Evolutionary conservation across 1,140 invertebrate species (phyloP), one percentile per base, ranked within the genome.

Genomic region (Arion vulgaris): DNA sequence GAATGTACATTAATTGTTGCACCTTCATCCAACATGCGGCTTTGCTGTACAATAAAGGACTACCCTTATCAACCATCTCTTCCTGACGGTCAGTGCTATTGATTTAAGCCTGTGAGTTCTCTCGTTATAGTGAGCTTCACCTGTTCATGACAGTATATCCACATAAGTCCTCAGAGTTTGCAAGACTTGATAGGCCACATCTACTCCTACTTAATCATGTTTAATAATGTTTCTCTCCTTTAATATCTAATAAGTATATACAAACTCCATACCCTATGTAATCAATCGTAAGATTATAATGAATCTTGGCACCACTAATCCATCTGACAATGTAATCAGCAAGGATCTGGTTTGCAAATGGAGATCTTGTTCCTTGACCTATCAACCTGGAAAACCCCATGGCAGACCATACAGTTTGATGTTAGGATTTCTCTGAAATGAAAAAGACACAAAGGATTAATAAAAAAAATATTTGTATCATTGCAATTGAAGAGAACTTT

Each of bases 331-430:
- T 85, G 75, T 92, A 92, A 23, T 83, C 85, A 69, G 91, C 91
- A 74, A 91, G 91, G 90, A 2, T 83, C n/a, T 1, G 83, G 39
- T 89, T 87, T 9, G 28, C 68, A 80, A 91, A 93, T 0, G 92
- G 92, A 80, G 82, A 83, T 78, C 83, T 83, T 11, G 82, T 87
- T 36, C 89, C 89, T 66, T 85, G 85, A 13, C 89, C 91, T 51
- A 93, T 83, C 92, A 93, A 1, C 89, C 90, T 49, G 92, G 92
- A 75, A 91, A 92, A 26, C 89, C 89, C 92, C 92, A 93, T 1
- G 92, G 90, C n/a, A 93, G 75, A 51, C 87, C 89, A 84, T 91
- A 91, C 51, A 93, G 82, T 82, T 87, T 86, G 73, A 93, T 92
- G 34, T 88, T 80, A 26, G 91, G 91, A 83, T 93, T 93, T 80